These are phyloP conservation scores for Mormoops blainvillei DNA, from an alignment of 2,113 vertebrate genomes.

Conservation along the genomic window DNA sequence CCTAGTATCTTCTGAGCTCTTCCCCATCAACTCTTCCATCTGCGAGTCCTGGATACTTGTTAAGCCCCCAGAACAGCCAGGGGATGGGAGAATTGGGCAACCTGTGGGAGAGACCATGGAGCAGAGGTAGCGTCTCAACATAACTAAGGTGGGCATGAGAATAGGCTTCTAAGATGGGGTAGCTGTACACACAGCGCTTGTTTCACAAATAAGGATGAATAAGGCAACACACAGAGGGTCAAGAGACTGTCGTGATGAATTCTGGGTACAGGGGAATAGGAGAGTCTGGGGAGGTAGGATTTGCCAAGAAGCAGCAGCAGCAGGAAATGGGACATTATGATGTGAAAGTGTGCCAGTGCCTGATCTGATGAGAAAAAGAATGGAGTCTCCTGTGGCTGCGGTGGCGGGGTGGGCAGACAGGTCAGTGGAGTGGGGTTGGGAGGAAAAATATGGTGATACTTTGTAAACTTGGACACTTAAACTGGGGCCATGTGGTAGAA, in stretches of 20 bases:
- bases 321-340: background rate
- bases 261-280: background rate
- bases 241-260: background rate
- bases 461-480: background rate
- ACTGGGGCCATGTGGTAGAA: background rate
- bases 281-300: background rate
- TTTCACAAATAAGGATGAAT: background rate
- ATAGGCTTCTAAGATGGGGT: background rate
- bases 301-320: background rate
- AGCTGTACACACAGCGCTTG: background rate
- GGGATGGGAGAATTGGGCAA: too few relatives aligned
- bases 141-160: background rate
- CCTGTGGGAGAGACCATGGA: background rate
- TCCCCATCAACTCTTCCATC: background rate
- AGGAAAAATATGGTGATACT: too few relatives aligned
- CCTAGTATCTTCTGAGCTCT: background rate
- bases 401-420: background rate
- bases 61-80: background rate
- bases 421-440: background rate
- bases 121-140: background rate
- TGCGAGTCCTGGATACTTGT: background rate
- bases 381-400: background rate
- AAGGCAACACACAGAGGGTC: background rate
- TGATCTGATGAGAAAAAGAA: background rate
- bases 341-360: background rate